These are phyloP conservation scores for Calypte anna DNA, from an alignment of 2,113 vertebrate species.

Conservation along the genomic window DNA sequence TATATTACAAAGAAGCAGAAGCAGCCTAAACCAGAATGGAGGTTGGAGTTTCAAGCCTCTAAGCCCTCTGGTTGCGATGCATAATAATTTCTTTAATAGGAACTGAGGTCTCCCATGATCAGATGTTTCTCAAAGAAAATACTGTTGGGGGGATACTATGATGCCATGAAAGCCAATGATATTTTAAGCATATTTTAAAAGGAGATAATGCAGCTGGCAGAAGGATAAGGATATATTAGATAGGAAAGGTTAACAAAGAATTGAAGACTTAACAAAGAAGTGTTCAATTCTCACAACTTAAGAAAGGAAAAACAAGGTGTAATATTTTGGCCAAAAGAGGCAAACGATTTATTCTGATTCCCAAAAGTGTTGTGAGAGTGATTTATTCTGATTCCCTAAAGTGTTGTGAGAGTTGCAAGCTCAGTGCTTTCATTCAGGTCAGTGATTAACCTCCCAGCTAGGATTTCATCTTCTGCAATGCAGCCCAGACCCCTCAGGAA, in stretches of 20 bases:
- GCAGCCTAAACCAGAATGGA: neutral
- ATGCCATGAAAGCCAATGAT: neutral
- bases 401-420: neutral
- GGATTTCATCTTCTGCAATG: neutral
- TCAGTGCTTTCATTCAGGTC: neutral
- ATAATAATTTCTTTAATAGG: neutral
- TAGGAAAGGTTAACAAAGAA: neutral
- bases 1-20: neutral
- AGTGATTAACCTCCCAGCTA: neutral
- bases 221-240: neutral
- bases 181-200: neutral
- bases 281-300: neutral
- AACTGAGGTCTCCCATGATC: rapidly evolving
- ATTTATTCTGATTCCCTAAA: neutral
- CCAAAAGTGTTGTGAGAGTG: neutral
- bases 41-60: neutral
- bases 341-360: neutral
- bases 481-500: neutral
- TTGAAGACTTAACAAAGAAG: neutral
- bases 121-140: neutral
- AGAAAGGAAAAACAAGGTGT: neutral
- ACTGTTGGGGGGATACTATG: neutral
- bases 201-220: neutral
- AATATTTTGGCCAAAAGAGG: neutral
- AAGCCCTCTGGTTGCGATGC: neutral